phyloP scores from a whole-genome alignment of 2,888 invertebrate genomes.

The Himalopsyche anomala region DNA sequence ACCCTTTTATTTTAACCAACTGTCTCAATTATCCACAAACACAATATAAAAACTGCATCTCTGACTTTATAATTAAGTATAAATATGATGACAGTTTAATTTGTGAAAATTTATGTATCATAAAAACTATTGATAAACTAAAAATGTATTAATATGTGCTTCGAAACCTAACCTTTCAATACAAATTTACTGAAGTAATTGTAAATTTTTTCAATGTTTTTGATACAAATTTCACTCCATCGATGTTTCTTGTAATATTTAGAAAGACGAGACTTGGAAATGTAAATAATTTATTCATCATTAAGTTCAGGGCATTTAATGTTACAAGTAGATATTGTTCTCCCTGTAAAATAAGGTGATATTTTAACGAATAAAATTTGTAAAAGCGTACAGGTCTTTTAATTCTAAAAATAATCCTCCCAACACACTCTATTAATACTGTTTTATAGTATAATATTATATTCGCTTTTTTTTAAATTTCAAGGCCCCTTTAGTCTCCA shows the following conservation, averaged over 20 bases:
- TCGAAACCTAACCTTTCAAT: not conserved
- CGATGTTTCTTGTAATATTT: conserved; percentile 9
- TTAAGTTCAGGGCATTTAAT: conserved; percentile 29
- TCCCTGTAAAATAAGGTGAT: conserved; percentile 39
- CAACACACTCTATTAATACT: too few relatives aligned
- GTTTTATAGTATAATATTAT: too few relatives aligned
- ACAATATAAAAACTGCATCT: too few relatives aligned
- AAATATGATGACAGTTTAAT: too few relatives aligned
- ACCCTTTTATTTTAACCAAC: too few relatives aligned
- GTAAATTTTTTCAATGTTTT: conserved; percentile 5
- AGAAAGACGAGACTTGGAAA: not conserved
- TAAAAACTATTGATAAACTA: not conserved
- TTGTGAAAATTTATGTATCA: too few relatives aligned
- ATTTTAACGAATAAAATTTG: conserved; percentile 3
- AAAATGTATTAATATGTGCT: not conserved
- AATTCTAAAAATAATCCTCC: not conserved
- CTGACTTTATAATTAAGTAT: too few relatives aligned
- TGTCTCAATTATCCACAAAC: too few relatives aligned
- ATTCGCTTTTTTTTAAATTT: too few relatives aligned
- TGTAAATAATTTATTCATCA: conserved; percentile 19
- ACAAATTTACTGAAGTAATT: conserved; percentile 22
- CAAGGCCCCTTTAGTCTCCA: too few relatives aligned
- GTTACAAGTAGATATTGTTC: conserved; percentile 26
- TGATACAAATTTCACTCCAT: conserved; percentile 10
- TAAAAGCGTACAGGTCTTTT: not conserved